These are phyloP conservation scores for Araneus ventricosus DNA, from an alignment of 1,140 invertebrate species.

Conservation along the genomic window DNA sequence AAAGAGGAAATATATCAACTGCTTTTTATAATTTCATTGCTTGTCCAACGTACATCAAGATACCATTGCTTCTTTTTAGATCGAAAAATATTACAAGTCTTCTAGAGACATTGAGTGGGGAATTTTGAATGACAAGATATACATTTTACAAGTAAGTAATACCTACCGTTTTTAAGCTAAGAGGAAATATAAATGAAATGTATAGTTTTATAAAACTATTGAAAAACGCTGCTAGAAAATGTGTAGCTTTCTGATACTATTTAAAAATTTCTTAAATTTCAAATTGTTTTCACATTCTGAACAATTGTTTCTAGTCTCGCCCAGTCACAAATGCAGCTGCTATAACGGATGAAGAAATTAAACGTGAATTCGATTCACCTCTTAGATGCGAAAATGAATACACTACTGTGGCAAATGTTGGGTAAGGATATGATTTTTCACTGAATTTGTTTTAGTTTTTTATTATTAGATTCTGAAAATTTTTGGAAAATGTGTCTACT, in stretches of 20 bases:
- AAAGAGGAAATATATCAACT: too few relatives aligned
- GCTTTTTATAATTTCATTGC: too few relatives aligned
- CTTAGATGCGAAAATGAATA: conserved; percentile 68
- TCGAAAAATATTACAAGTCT: conserved; percentile 44
- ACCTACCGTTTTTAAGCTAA: background rate
- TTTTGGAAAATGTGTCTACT: too few relatives aligned
- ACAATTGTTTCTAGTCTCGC: conserved; percentile 58
- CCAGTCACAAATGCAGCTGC: conserved; percentile 70
- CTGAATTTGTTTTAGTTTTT: too few relatives aligned
- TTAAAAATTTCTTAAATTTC: too few relatives aligned
- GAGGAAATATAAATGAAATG: too few relatives aligned
- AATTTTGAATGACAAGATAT: conserved; percentile 32
- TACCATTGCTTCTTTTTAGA: conserved; percentile 29
- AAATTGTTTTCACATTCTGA: background rate
- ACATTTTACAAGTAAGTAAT: conserved; percentile 39
- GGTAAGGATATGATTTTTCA: conserved; percentile 27
- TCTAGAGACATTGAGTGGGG: conserved; percentile 76
- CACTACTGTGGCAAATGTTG: conserved; percentile 72
- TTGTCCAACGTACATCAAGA: too few relatives aligned
- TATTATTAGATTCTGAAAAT: too few relatives aligned
- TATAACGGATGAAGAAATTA: conserved; percentile 72
- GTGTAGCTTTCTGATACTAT: too few relatives aligned
- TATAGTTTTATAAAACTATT: too few relatives aligned
- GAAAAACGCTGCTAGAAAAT: too few relatives aligned
- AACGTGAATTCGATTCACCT: conserved; percentile 73